Evolutionary conservation across 2,797 vertebrate genomes (phyloP).

Genomic region (Buphagus erythrorhynchus): DNA sequence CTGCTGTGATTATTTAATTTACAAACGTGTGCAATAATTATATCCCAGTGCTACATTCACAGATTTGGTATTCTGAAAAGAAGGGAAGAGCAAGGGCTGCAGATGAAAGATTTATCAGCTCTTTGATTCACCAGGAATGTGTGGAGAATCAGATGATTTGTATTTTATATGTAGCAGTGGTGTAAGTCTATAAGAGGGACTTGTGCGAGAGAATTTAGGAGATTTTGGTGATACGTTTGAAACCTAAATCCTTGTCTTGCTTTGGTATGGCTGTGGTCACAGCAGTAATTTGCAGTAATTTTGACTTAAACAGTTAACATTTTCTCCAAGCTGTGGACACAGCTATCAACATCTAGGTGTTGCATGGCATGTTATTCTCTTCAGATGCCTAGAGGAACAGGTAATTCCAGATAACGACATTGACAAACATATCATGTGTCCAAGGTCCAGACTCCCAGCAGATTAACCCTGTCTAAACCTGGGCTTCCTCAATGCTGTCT

Average conservation of each 20-base stretch:
- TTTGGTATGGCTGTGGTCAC: background rate
- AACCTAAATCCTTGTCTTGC: background rate
- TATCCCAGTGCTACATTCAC: background rate
- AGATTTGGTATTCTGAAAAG: background rate
- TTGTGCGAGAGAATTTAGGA: background rate
- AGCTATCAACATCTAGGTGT: background rate
- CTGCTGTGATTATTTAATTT: conserved; percentile 26
- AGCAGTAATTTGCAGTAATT: background rate
- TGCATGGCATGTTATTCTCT: background rate
- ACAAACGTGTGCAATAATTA: conserved; percentile 19
- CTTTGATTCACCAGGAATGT: background rate
- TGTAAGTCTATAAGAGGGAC: background rate
- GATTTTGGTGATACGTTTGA: background rate
- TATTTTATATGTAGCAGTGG: background rate
- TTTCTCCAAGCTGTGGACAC: background rate
- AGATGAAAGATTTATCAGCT: background rate
- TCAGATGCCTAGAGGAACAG: background rate
- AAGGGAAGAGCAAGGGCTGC: background rate
- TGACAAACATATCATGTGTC: background rate
- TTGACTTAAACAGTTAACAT: background rate
- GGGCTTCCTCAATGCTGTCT: background rate
- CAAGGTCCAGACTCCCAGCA: background rate
- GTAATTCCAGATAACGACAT: background rate
- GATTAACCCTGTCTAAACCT: background rate
- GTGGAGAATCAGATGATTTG: background rate